These are phyloP conservation scores for Trichogramma evanescens DNA, from an alignment of 2,888 invertebrate genomes.

Conservation along the genomic window DNA sequence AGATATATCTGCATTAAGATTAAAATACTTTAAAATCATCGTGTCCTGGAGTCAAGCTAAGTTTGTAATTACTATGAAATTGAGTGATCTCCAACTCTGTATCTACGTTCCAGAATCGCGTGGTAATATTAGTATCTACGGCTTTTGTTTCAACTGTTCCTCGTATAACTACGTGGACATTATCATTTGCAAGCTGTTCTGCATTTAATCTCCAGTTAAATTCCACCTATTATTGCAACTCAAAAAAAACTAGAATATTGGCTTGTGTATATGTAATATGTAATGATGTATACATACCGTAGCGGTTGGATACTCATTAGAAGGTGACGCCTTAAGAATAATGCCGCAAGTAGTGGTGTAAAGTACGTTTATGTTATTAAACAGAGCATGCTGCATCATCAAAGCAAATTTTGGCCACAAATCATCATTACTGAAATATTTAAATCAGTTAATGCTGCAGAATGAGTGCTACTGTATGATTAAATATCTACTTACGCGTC, in stretches of 20 bases:
- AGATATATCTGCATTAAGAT: not conserved
- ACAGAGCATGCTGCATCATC: conserved; percentile 25
- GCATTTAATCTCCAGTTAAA: conserved; percentile 29
- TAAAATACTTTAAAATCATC: conserved; percentile 35
- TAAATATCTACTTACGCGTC: conserved; percentile 10
- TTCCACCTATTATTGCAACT: conserved; percentile 26
- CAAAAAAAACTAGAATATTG: not conserved
- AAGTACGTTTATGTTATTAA: conserved; percentile 28
- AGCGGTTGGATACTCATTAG: conserved; percentile 34
- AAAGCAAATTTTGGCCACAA: conserved; percentile 19
- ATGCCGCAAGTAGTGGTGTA: conserved; percentile 34
- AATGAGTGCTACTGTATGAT: not conserved
- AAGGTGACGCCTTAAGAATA: conserved; percentile 32
- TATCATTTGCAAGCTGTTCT: not conserved
- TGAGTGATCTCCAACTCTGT: conserved; percentile 32
- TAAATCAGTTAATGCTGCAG: not conserved
- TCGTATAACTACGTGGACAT: conserved; percentile 22
- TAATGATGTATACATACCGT: conserved; percentile 26
- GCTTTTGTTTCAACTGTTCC: conserved; percentile 37
- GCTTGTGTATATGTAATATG: not conserved
- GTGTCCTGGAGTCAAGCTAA: conserved; percentile 37
- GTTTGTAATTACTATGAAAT: conserved; percentile 31
- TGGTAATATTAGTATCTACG: conserved; percentile 23
- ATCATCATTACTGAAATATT: not conserved
- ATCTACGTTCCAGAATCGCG: conserved; percentile 40